Evolutionary conservation across 2,888 invertebrate genomes (phyloP), one percentile per base, ranked within the genome.

Genomic region (Hetaerina titia): DNA sequence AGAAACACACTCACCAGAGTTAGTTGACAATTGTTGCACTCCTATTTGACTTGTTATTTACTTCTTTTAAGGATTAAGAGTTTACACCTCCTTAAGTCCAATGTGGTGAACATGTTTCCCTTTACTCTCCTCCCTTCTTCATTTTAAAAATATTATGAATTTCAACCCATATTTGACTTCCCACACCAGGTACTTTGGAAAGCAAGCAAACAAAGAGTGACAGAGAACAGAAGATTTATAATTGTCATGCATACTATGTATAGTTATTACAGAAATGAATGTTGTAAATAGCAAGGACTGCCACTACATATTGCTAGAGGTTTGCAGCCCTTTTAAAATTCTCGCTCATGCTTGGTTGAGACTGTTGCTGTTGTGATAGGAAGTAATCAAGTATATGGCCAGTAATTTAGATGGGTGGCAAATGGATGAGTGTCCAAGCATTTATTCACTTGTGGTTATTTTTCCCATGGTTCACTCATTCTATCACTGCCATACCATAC

Each of bases 1-100:
- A 90, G 90, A 90, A 90, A 90, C 64, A 90, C 31, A 90, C 90
- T 64, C 64, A 90, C 64, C 64, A 90, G 63, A 64, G 60, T 31
- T 64, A 45, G 90, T 56, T 90, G n/a, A 15, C 69, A 64, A 90
- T 45, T 63, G 64, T 31, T 90, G 64, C 45, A 45, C 64, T 45
- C 64, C 64, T 63, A 90, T 31, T 15, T 64, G 22, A 64, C 17
- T 58, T n/a, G 25, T 17, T 63, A 90, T 57, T 31, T 90, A 45
- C 9, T 45, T 64, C 90, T 60, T 64, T 45, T 45, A 64, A 45
- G 31, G 31, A 19, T 31, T 25, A 31, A 64, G 90, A 64, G 22
- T 19, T 31, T 8, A 64, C 60, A 64, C 63, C 64, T 64, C 60
- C 90, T 31, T 0, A 90, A 64, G 25, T 90, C 64, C 45, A 90